Evolutionary conservation across 2,797 vertebrate species (phyloP), one percentile per base, ranked within the genome.

Genomic region (Pangasius krempfi): DNA sequence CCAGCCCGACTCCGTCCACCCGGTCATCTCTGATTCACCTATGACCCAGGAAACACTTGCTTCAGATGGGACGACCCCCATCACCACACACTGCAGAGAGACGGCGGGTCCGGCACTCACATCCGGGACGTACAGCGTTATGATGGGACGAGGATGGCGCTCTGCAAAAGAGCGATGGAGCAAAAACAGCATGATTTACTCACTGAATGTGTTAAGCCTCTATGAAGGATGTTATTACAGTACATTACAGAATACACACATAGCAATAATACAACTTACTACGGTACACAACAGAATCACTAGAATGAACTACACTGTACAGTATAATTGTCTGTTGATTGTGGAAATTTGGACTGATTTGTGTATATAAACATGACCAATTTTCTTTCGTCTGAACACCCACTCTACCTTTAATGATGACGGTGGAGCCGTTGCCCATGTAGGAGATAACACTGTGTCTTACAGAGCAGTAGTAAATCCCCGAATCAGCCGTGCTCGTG

Each of bases 1-100:
- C 90, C 88, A 89, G 30, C 56, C 85, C 0, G 87, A 88, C 60
- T 91, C 87, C 12, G 47, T 91, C 88, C 87, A 87, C 1, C 83
- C 88, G 22, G 13, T 18, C 64, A 58, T 37, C 50, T 72, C 33
- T 9, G 60, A 52, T 5, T 83, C 27, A 18, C 25, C 76, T 5
- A 90, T 12, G 1, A 89, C 44, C 89, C 89, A 89, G 52, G 44
- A 79, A 25, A 91, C n/a, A 0, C 16, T 62, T 3, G 10, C 68
- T 14, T 88, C 58, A 44, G 60, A 9, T 0, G 72, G 78, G 27
- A 70, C 27, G 14, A 86, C 50, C 47, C 73, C 73, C 76, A 52
- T 86, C 62, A 75, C 83, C 62, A 89, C 22, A 86, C 72, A 89
- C 89, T 75, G 78, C 8, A 90, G 79, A 56, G 30, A 22, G 20